These are phyloP conservation scores for Antidorcas marsupialis DNA, from an alignment of 2,113 vertebrate species.

Conservation along the genomic window DNA sequence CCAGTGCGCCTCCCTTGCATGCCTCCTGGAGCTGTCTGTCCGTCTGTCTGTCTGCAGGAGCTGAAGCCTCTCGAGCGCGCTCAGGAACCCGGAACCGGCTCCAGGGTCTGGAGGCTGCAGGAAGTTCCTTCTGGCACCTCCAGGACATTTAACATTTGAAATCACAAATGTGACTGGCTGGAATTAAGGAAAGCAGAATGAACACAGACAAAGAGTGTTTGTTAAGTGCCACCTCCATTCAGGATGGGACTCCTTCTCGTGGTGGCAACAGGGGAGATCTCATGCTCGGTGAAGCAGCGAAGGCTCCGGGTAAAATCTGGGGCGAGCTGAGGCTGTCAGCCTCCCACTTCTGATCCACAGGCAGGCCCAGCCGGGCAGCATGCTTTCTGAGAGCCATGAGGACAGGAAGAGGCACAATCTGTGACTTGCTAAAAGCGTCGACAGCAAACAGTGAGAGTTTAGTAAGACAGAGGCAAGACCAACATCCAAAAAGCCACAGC, in stretches of 20 bases:
- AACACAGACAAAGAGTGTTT: neutral
- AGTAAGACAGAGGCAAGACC: neutral
- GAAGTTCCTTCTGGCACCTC: fast-evolving
- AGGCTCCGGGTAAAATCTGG: too few relatives aligned
- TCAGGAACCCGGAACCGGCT: neutral
- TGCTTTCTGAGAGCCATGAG: fast-evolving
- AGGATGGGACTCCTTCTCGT: fast-evolving
- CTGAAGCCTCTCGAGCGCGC: fast-evolving
- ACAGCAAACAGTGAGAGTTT: neutral
- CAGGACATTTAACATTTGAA: fast-evolving
- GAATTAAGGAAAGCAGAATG: neutral
- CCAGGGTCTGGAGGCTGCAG: neutral
- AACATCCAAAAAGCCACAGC: fast-evolving
- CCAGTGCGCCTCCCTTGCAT: fast-evolving
- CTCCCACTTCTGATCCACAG: fast-evolving
- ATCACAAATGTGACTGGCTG: fast-evolving
- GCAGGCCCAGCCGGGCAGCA: fast-evolving
- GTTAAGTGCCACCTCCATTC: fast-evolving
- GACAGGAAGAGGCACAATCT: neutral
- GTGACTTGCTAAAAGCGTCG: neutral
- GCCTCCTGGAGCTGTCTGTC: neutral
- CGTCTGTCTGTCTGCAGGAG: neutral
- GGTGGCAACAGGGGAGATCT: neutral
- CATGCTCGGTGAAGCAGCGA: fast-evolving
- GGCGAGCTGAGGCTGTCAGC: fast-evolving